Conservation (phyloP, 2,888 invertebrate species). For the Hypselothyrea guttata region DNA sequence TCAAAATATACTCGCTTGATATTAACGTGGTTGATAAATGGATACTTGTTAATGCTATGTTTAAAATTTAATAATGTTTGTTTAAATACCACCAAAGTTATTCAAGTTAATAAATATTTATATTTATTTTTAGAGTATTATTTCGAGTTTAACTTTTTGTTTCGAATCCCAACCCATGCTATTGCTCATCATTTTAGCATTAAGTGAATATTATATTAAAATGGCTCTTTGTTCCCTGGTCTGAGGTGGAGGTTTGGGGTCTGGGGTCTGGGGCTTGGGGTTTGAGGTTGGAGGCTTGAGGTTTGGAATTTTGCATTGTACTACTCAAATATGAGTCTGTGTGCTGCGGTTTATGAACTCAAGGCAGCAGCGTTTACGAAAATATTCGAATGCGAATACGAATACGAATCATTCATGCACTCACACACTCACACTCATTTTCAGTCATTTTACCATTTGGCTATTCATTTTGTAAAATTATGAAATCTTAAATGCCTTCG, state of each 20-base stretch:
- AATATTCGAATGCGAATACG: not conserved
- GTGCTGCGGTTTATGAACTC: constrained; percentile 57
- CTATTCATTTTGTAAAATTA: constrained; percentile 21
- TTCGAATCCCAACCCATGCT: no score
- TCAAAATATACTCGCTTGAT: no score
- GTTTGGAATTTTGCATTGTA: constrained; percentile 47
- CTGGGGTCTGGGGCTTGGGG: not conserved
- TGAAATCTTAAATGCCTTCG: constrained; percentile 39
- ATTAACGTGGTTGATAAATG: no score
- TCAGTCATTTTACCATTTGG: constrained; percentile 11
- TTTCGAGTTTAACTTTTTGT: no score
- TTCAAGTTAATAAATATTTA: no score
- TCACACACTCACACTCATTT: constrained; percentile 1
- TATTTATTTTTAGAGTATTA: no score
- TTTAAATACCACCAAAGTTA: no score
- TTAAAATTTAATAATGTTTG: no score
- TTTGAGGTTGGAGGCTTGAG: constrained; percentile 30
- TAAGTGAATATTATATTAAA: constrained; percentile 21
- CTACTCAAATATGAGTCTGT: constrained; percentile 45
- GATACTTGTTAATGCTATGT: no score
- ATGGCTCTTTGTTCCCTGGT: constrained; percentile 20
- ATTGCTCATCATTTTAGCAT: constrained; percentile 41
- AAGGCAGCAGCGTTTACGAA: constrained; percentile 34
- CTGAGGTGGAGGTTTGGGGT: not conserved
- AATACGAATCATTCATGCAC: not conserved